These are phyloP conservation scores for Ophion slaviceki DNA, from an alignment of 2,888 invertebrate species.

Conservation along the genomic window DNA sequence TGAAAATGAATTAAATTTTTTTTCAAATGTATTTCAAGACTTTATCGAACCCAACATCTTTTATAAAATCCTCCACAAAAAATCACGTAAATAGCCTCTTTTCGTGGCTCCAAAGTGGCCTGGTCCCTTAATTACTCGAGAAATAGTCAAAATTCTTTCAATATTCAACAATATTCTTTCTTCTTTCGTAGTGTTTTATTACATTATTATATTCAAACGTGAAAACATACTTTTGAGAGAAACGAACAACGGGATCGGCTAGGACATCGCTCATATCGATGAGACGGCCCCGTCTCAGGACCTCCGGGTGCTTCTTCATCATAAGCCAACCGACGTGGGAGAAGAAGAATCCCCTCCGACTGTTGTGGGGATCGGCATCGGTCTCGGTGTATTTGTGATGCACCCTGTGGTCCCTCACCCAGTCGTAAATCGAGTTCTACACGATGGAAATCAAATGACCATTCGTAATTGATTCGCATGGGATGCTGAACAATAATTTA, in stretches of 20 bases:
- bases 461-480: neutral
- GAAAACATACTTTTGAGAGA: constrained; percentile 89
- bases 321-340: constrained; percentile 97
- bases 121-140: too few relatives aligned
- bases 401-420: constrained; percentile 91
- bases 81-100: too few relatives aligned
- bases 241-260: constrained; percentile 90
- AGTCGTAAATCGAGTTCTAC: constrained; percentile 89
- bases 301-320: constrained; percentile 95
- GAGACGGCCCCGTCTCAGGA: constrained; percentile 89
- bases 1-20: too few relatives aligned
- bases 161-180: too few relatives aligned
- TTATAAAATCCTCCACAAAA: too few relatives aligned
- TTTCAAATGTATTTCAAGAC: too few relatives aligned
- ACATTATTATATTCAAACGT: neutral
- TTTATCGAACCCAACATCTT: too few relatives aligned
- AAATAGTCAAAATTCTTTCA: too few relatives aligned
- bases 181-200: too few relatives aligned
- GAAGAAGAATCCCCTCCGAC: constrained; percentile 94
- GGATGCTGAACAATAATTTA: neutral
- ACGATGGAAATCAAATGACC: neutral
- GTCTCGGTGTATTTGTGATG: constrained; percentile 91
- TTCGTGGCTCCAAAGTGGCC: too few relatives aligned
- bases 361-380: constrained; percentile 93
- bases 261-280: constrained; percentile 92